Evolutionary conservation across 2,797 vertebrate genomes (phyloP).

Genomic region (Pitangus sulphuratus): DNA sequence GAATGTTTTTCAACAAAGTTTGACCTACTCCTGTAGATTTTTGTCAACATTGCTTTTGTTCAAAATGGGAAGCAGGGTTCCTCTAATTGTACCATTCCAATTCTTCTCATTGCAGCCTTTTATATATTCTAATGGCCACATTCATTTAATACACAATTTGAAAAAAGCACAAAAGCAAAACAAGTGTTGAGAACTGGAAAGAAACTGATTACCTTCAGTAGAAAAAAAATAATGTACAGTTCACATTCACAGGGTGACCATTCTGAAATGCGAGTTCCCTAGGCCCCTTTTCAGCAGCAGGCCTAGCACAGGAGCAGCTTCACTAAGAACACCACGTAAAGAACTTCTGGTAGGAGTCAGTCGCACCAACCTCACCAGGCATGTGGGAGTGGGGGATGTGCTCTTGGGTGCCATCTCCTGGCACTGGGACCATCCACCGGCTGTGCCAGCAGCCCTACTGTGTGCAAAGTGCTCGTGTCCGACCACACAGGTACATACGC

Average conservation of each 20-base stretch:
- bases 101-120: conserved; percentile 1
- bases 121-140: background rate
- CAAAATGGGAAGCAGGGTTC: conserved; percentile 37
- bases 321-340: accelerated
- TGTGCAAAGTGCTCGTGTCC: accelerated
- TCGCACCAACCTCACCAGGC: accelerated
- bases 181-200: background rate
- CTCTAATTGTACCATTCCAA: conserved; percentile 30
- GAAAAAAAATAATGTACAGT: background rate
- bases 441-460: accelerated
- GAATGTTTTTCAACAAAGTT: conserved; percentile 10
- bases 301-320: background rate
- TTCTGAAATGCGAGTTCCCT: background rate
- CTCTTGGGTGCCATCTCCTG: conserved; percentile 15
- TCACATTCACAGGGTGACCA: background rate
- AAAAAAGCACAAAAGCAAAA: background rate
- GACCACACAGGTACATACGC: background rate
- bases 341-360: accelerated
- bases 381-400: background rate
- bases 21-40: conserved; percentile 17
- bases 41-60: conserved; percentile 28
- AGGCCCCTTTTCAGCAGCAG: background rate
- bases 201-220: background rate
- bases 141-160: background rate
- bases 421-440: background rate